Base-by-base conservation (phyloP, 1,140 invertebrate species). In the Radopholus similis region DNA sequence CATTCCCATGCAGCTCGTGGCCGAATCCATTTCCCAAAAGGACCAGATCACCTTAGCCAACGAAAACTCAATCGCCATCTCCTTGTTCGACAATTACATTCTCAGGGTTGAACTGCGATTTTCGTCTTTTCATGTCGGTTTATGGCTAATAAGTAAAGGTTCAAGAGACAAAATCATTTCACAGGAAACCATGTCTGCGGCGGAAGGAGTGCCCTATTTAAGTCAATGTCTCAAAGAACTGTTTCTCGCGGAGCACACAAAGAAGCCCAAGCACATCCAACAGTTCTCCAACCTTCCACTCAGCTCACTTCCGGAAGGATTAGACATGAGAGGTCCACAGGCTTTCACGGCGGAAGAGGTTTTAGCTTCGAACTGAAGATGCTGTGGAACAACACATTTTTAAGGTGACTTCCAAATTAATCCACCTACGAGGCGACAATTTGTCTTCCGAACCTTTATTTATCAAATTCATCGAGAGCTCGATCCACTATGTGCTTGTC, bases 261-360 rank as follows among this genome's bases (percentile, higher is more conserved):
- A 49, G 15, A 71, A 60, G 28, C 38, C 66, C 9, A 44, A 65
- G 21, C 35, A 72, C 28, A 35, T 15, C 11, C 72, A 75, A 40
- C 47, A 44, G 18, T 76, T 76, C 65, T 66, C 75, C n/a, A 57
- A 35, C 4, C 37, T 80, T 8, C 72, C 66, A 15, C 35, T 38
- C 2, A 71, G 64, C 9, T 23, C 49, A 15, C 56, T 65, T 21
- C 55, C 66, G 26, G 62, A 77, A 65, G 49, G 28, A 21, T 44
- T 76, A 55, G 68, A 80, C 64, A 42, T 80, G 34, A 40, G 77
- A 28, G 73, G 62, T 18, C 66, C 77, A 8, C 64, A 65, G n/a
- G 77, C 47, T 4, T 23, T 77, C 11, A 62, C 54, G 57, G 60
- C 49, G 54, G 58, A 67, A 63, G 74, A 80, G 60, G 75, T 77